Conservation (phyloP, 2,797 vertebrate genomes). For the Simalia tracyae region DNA sequence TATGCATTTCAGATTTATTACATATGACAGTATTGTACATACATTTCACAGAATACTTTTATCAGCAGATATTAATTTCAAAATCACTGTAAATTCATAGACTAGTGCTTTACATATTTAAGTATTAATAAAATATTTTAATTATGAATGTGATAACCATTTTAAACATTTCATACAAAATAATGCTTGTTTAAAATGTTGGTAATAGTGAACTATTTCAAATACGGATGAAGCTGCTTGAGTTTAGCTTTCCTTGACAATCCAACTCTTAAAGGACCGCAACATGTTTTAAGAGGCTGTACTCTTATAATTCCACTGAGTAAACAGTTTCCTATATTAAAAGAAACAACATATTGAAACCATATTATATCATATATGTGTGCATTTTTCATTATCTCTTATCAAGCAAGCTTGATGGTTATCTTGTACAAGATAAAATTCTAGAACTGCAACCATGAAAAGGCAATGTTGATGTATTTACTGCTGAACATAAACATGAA, state of each 20-base stretch:
- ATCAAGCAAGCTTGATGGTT: background rate
- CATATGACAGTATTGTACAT: slow-evolving; percentile 49
- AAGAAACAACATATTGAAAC: slow-evolving; percentile 15
- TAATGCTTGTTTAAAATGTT: slow-evolving; percentile 30
- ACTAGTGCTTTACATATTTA: slow-evolving; percentile 51
- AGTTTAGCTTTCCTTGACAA: slow-evolving; percentile 86
- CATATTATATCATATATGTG: background rate
- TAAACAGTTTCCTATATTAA: slow-evolving; percentile 71
- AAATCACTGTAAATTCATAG: slow-evolving; percentile 46
- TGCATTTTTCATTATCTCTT: background rate
- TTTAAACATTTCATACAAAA: slow-evolving; percentile 45
- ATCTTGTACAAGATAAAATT: background rate
- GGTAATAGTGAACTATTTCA: slow-evolving; percentile 67
- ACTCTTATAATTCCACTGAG: slow-evolving; percentile 75
- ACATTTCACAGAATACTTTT: slow-evolving; percentile 45
- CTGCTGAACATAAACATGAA: background rate
- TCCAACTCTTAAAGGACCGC: slow-evolving; percentile 85
- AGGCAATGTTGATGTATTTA: background rate
- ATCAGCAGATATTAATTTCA: slow-evolving; percentile 50
- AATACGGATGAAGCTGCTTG: slow-evolving; percentile 84
- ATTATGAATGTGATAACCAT: slow-evolving; percentile 37
- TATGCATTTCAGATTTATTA: slow-evolving; percentile 52
- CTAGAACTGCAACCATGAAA: background rate
- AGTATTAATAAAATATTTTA: slow-evolving; percentile 46
- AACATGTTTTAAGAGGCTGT: slow-evolving; percentile 86